Base-by-base conservation (phyloP, 1,140 invertebrate species). In the Drosophila kurseongensis region DNA sequence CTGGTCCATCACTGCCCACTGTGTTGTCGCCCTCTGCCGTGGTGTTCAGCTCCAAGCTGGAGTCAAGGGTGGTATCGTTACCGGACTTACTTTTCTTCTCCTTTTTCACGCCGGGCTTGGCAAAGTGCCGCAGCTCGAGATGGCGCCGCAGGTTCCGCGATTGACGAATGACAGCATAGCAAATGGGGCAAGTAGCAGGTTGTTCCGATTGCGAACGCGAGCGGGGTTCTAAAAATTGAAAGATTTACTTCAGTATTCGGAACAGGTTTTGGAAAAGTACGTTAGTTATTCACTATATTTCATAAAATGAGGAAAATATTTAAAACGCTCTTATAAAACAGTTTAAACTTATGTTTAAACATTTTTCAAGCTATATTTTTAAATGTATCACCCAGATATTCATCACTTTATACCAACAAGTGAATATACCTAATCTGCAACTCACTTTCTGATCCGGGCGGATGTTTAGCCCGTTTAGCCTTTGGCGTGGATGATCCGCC, bases 171-270 rank as follows among this genome's bases (percentile, higher is more conserved):
- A 94, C 94, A 48, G 94, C 93, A 62, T 94, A 94, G 66, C 94
- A 95, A 12, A 95, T 90, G 41, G 94, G 94, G 92, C 94, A 95
- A 60, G 94, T 93, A 27, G 94, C 94, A 29, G 94, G 94, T 91
- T 94, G 94, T 83, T 95, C 94, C 14, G 94, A 95, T 57, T 94
- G 94, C 36, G 94, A 94, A 47, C 94, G 93, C 42, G 93, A 92
- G 80, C 94, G 93, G 6, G 93, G 89, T 75, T 92, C 90, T 92
- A 60, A 1, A 68, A 52, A 40, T 2, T 35, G 10, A 35, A 42
- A 6, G 8, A 32, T 0, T 10, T 9, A 13, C 8, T 14, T 27
- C 14, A 23, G 14, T 14, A 51, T 8, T 9, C 4, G 14, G 23
- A 29, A 36, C 5, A 35, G 5, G 14, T 10, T 32, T 29, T 16